These are phyloP conservation scores for Tetrapedia diversipes DNA, from an alignment of 2,888 invertebrate genomes.

Conservation along the genomic window DNA sequence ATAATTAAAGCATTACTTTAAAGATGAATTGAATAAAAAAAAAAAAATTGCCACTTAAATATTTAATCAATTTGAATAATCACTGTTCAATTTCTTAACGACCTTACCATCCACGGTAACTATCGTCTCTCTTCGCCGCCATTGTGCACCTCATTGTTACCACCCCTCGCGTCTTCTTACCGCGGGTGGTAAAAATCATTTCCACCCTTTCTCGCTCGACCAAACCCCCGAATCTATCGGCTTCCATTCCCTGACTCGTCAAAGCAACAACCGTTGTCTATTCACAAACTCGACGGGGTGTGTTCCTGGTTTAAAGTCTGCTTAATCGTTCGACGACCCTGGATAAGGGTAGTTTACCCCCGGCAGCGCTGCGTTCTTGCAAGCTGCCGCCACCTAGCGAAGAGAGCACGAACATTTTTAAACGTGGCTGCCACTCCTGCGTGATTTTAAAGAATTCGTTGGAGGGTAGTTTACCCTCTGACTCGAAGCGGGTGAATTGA, in stretches of 20 bases:
- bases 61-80: too few relatives aligned
- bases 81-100: neutral
- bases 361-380: slow-evolving; percentile 41
- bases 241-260: slow-evolving; percentile 7
- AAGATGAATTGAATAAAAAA: too few relatives aligned
- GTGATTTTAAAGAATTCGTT: slow-evolving; percentile 33
- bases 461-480: slow-evolving; percentile 6
- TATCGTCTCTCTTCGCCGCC: slow-evolving; percentile 2
- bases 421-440: slow-evolving; percentile 17
- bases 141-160: slow-evolving; percentile 28
- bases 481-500: neutral
- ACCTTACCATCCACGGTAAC: slow-evolving; percentile 40
- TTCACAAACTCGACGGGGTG: neutral
- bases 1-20: too few relatives aligned
- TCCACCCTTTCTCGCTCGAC: slow-evolving; percentile 6
- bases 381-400: slow-evolving; percentile 72
- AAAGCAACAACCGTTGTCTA: neutral
- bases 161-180: slow-evolving; percentile 33
- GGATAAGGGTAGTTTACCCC: slow-evolving; percentile 48
- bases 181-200: slow-evolving; percentile 23
- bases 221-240: slow-evolving; percentile 13
- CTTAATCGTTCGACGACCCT: slow-evolving; percentile 29
- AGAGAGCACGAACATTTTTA: slow-evolving; percentile 60
- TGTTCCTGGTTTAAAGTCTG: slow-evolving; percentile 48
- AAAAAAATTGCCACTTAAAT: too few relatives aligned